A percentile compares a stretch with the other conserved stretches of the same genome.
Evolutionary conservation across 1,140 invertebrate genomes (phyloP).

Genomic region (Oryzaephilus surinamensis): DNA sequence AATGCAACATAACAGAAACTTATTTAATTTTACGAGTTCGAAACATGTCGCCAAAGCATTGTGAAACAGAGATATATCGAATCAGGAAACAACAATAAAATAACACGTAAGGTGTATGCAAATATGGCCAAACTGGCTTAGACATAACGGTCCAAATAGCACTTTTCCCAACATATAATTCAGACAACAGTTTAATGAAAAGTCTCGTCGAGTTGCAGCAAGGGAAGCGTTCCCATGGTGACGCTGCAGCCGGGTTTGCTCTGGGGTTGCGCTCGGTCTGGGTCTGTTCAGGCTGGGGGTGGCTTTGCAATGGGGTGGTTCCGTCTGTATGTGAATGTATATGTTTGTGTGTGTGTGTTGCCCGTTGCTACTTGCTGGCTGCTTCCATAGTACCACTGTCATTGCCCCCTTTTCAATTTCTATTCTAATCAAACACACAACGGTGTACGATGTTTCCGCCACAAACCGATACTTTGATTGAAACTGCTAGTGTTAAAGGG

Average conservation of each 20-base stretch:
- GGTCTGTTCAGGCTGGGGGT: conserved; percentile 13
- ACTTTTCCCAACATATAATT: conserved; percentile 14
- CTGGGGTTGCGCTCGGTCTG: conserved; percentile 11
- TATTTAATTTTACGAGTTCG: neutral
- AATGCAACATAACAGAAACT: neutral
- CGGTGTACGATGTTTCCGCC: neutral
- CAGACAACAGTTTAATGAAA: conserved; percentile 19
- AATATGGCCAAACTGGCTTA: neutral
- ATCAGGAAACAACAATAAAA: no score
- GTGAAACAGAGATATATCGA: no score
- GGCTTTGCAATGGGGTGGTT: conserved; percentile 14
- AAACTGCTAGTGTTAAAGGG: neutral
- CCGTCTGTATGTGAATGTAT: no score
- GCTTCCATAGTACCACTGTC: no score
- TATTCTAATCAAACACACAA: conserved; percentile 10
- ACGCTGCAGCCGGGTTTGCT: conserved; percentile 17
- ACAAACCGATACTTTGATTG: conserved; percentile 4
- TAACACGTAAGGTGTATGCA: conserved; percentile 8
- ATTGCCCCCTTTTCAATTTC: conserved; percentile 8
- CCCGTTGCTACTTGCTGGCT: no score
- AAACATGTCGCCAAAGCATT: neutral
- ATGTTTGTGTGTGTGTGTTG: no score
- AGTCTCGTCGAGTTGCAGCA: conserved; percentile 19
- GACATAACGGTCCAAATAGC: conserved; percentile 8
- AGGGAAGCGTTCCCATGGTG: conserved; percentile 18